phyloP scores from a whole-genome alignment of 2,113 vertebrate genomes.

The Pelecanoides urinatrix region DNA sequence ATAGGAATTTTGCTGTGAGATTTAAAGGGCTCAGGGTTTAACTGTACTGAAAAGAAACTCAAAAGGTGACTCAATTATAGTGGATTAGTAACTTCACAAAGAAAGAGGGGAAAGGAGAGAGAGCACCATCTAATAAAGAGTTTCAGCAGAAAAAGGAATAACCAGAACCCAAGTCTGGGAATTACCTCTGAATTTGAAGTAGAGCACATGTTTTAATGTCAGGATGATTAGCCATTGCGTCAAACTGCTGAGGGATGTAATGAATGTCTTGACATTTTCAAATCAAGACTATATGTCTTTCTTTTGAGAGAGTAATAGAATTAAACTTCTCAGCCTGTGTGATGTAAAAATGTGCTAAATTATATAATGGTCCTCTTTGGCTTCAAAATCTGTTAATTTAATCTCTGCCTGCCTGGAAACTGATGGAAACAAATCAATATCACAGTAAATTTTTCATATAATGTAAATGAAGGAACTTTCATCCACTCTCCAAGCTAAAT shows the following conservation, averaged over 20 bases:
- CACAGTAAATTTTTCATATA: neutral
- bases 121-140: neutral
- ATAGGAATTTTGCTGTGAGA: neutral
- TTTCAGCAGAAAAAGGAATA: neutral
- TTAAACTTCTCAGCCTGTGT: neutral
- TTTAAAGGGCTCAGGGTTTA: neutral
- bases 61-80: neutral
- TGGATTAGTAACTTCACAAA: neutral
- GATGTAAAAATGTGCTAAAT: slow-evolving; percentile 1
- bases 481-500: neutral
- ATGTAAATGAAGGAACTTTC: neutral
- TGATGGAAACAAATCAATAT: slow-evolving; percentile 1
- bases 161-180: neutral
- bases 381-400: slow-evolving; percentile 24
- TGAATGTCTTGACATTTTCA: slow-evolving; percentile 51
- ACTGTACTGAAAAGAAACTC: neutral
- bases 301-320: slow-evolving; percentile 1
- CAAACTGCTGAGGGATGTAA: slow-evolving; percentile 18
- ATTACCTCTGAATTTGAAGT: neutral
- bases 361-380: neutral
- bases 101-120: neutral
- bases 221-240: slow-evolving; percentile 32
- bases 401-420: neutral
- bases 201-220: slow-evolving; percentile 30
- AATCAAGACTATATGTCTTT: slow-evolving; percentile 30